phyloP scores from a whole-genome alignment of 2,888 invertebrate genomes.

The Vandiemenella viatica region DNA sequence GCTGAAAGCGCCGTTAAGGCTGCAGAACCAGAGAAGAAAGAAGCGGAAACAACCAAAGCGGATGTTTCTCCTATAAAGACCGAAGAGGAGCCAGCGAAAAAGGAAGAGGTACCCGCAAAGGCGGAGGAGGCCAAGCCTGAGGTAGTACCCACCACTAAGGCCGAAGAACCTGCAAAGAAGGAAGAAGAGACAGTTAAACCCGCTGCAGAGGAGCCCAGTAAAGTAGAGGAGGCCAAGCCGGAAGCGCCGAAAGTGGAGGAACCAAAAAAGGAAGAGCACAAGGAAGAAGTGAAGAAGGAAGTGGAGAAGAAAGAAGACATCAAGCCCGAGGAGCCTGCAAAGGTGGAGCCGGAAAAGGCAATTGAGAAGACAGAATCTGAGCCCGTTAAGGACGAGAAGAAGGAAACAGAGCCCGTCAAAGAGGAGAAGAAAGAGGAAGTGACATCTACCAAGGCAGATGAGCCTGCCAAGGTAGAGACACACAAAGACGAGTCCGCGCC shows the following conservation, averaged over 20 bases:
- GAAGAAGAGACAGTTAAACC: constrained; percentile 20
- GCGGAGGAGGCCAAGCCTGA: constrained; percentile 2
- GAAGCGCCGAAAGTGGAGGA: constrained; percentile 11
- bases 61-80: constrained; percentile 10
- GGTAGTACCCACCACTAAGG: constrained; percentile 19
- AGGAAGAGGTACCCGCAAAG: constrained; percentile 1
- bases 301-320: constrained; percentile 11
- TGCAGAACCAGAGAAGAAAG: constrained; percentile 7
- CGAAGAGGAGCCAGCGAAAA: constrained; percentile 9
- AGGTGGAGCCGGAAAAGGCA: too few species aligned
- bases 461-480: constrained; percentile 1
- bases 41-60: constrained; percentile 1
- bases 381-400: constrained; percentile 15
- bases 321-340: constrained; percentile 12
- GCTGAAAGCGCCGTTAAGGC: constrained; percentile 11
- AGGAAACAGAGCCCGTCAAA: constrained; percentile 15
- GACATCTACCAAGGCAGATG: too few species aligned
- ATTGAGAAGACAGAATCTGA: too few species aligned
- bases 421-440: constrained; percentile 19
- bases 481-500: too few species aligned
- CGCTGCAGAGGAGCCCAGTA: constrained; percentile 1
- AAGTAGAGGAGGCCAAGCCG: constrained; percentile 18
- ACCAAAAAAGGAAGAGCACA: constrained; percentile 8
- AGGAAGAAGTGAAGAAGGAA: constrained; percentile 11
- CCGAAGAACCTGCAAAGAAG: constrained; percentile 14